phyloP scores from a whole-genome alignment of 2,888 invertebrate species.

The Cosmia pyralina region DNA sequence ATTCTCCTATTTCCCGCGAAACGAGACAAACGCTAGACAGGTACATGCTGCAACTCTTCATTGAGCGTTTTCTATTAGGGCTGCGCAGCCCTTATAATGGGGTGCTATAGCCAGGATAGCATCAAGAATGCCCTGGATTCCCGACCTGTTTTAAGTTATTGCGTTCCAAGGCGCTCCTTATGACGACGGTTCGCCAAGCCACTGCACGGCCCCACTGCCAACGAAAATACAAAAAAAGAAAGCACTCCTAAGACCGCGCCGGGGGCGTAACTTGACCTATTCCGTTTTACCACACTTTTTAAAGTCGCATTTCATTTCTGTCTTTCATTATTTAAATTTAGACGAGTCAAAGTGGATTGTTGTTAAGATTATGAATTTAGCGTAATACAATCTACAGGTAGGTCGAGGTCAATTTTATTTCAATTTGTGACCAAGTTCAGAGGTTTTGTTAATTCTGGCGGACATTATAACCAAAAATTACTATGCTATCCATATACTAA shows the following conservation, averaged over 20 bases:
- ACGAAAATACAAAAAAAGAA: slow-evolving; percentile 55
- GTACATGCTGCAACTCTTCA: slow-evolving; percentile 34
- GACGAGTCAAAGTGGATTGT: slow-evolving; percentile 34
- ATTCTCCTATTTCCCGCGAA: not conserved
- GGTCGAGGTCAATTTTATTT: slow-evolving; percentile 22
- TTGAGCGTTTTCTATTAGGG: slow-evolving; percentile 37
- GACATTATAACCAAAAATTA: not conserved
- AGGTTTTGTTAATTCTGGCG: slow-evolving; percentile 17
- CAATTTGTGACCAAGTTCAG: slow-evolving; percentile 13
- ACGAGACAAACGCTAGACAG: slow-evolving; percentile 11
- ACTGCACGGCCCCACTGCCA: slow-evolving; percentile 38
- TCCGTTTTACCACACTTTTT: slow-evolving; percentile 56
- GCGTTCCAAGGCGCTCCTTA: slow-evolving; percentile 68
- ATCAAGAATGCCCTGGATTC: slow-evolving; percentile 65
- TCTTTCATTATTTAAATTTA: slow-evolving; percentile 57
- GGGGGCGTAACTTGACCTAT: slow-evolving; percentile 59
- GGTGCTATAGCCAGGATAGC: slow-evolving; percentile 43
- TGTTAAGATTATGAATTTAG: slow-evolving; percentile 41
- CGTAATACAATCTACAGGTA: slow-evolving; percentile 27
- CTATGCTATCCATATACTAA: not conserved
- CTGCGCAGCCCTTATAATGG: slow-evolving; percentile 45
- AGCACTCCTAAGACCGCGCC: slow-evolving; percentile 40
- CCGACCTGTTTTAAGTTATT: slow-evolving; percentile 70
- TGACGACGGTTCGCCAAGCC: slow-evolving; percentile 48
- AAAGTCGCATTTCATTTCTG: slow-evolving; percentile 47